Conservation (phyloP, 2,113 vertebrate species). For the Anarrhichthys ocellatus region DNA sequence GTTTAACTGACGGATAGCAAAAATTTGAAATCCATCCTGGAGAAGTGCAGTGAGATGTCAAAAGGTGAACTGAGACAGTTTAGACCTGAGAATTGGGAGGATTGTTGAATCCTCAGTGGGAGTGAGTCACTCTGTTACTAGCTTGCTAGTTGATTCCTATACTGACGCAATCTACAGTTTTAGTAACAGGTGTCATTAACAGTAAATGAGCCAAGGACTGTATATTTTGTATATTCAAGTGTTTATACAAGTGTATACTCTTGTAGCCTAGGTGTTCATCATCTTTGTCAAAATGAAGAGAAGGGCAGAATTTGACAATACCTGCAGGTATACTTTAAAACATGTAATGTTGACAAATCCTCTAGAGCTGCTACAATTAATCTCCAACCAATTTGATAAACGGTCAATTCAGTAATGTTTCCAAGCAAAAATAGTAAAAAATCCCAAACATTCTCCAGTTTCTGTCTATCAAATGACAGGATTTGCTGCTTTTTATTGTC, state of each 20-base stretch:
- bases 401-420: not conserved
- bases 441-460: not conserved
- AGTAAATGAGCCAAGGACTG: not conserved
- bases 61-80: not conserved
- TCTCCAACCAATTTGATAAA: not conserved
- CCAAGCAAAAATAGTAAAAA: not conserved
- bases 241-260: not conserved
- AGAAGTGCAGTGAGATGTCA: slow-evolving; percentile 1
- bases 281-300: not conserved
- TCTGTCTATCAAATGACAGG: not conserved
- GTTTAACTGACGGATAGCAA: not conserved
- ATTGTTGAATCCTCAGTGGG: not conserved
- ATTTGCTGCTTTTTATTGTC: not conserved
- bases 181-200: not conserved
- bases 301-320: not conserved
- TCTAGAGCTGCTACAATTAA: not conserved
- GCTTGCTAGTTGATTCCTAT: not conserved
- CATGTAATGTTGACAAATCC: not conserved
- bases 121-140: not conserved
- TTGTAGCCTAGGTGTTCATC: not conserved
- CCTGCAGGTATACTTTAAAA: not conserved
- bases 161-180: not conserved
- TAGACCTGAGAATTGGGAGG: not conserved
- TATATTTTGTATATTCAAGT: too few relatives aligned
- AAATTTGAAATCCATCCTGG: not conserved